phyloP scores from a whole-genome alignment of 2,888 invertebrate genomes.

The Drosophila dives region DNA sequence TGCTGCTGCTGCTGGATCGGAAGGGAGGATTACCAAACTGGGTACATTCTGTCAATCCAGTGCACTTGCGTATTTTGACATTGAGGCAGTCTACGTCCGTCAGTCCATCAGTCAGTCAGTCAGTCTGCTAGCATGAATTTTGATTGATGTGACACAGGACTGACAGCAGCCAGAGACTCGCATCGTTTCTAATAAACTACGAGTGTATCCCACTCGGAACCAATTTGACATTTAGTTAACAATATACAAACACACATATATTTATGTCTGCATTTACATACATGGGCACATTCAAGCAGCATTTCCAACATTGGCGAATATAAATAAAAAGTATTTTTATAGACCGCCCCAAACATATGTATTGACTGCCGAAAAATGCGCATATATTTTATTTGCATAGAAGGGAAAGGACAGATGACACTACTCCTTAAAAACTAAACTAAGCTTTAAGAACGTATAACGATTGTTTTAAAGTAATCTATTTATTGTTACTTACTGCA shows the following conservation, averaged over 20 bases:
- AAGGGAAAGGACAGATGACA: too few relatives aligned
- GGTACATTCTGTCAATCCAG: conserved; percentile 12
- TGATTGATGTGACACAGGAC: conserved; percentile 61
- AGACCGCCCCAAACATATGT: background rate
- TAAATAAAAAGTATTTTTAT: background rate
- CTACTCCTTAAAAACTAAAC: too few relatives aligned
- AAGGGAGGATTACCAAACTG: conserved; percentile 1
- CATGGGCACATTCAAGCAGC: background rate
- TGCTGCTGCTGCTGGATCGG: conserved; percentile 5
- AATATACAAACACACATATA: background rate
- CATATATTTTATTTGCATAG: background rate
- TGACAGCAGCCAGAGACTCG: conserved; percentile 41
- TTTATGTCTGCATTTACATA: background rate
- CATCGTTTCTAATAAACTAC: conserved; percentile 13
- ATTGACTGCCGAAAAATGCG: background rate
- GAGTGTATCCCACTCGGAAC: conserved; percentile 22
- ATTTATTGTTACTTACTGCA: too few relatives aligned
- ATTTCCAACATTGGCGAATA: background rate
- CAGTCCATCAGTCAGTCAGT: conserved; percentile 28
- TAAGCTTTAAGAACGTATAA: too few relatives aligned
- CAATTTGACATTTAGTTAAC: conserved; percentile 38
- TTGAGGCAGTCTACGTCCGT: conserved; percentile 26
- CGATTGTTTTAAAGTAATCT: too few relatives aligned
- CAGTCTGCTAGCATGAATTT: conserved; percentile 31
- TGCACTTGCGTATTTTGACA: conserved; percentile 25